Conservation (phyloP, 2,888 invertebrate genomes). For the Hirudinaria manillensis region DNA sequence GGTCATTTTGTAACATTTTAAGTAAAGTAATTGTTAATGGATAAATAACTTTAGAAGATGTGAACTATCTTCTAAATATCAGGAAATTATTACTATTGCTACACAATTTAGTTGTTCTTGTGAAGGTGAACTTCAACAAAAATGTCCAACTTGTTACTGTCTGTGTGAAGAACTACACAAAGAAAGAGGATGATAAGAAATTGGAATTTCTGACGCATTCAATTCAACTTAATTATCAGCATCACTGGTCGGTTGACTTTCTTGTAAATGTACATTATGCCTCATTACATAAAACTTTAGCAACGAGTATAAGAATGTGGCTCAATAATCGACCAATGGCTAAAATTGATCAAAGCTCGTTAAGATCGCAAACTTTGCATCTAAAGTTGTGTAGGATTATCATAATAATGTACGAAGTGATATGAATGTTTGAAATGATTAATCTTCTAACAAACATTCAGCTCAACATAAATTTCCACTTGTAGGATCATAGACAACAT, state of each 20-base stretch:
- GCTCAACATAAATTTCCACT: neutral
- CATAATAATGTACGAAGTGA: too few relatives aligned
- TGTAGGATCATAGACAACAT: constrained; percentile 75
- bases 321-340: too few relatives aligned
- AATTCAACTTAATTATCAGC: constrained; percentile 89
- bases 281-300: neutral
- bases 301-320: too few relatives aligned
- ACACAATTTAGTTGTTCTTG: neutral
- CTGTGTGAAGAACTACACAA: constrained; percentile 59
- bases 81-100: neutral
- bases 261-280: neutral
- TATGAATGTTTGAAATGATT: too few relatives aligned
- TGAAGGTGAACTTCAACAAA: neutral
- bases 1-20: constrained; percentile 55
- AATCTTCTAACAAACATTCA: too few relatives aligned
- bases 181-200: constrained; percentile 63
- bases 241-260: constrained; percentile 71
- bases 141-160: neutral
- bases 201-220: constrained; percentile 80
- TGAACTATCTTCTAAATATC: neutral
- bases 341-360: neutral
- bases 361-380: neutral
- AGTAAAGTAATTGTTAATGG: neutral
- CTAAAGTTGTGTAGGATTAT: too few relatives aligned
- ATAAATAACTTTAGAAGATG: neutral